Percentiles rank a stretch among this genome's conserved stretches.
Conservation (phyloP, 2,888 invertebrate genomes). For the Acholoe squamosa region DNA sequence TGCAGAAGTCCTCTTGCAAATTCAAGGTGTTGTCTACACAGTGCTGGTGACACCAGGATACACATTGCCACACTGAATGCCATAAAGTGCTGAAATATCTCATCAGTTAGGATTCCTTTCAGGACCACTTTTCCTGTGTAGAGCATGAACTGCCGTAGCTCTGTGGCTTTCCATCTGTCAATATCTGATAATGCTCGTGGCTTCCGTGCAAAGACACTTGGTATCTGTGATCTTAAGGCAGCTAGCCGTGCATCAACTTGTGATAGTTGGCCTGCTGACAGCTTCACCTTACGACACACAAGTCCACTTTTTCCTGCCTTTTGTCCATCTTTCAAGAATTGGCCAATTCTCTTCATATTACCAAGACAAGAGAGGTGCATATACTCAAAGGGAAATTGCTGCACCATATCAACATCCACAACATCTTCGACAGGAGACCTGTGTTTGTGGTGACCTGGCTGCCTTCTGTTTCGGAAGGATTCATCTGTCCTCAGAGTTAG, state of each 20-base stretch:
- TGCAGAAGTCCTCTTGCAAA: conserved; percentile 66
- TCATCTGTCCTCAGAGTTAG: neutral
- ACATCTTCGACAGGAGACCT: neutral
- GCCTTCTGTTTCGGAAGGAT: neutral
- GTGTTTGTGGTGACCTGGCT: neutral
- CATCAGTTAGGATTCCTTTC: conserved; percentile 64
- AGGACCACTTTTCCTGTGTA: conserved; percentile 74
- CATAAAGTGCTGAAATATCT: conserved; percentile 71
- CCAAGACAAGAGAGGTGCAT: conserved; percentile 79
- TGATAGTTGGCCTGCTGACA: conserved; percentile 37
- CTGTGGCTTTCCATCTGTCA: conserved; percentile 76
- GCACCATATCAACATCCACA: neutral
- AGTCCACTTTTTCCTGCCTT: conserved; percentile 61
- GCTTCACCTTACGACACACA: conserved; percentile 11
- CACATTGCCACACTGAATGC: conserved; percentile 71
- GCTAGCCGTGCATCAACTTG: too few relatives aligned
- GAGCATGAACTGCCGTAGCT: conserved; percentile 74
- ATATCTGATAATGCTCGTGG: conserved; percentile 70
- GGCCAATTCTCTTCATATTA: conserved; percentile 71
- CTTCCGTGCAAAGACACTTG: conserved; percentile 70
- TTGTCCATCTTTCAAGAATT: conserved; percentile 71
- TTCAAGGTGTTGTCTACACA: conserved; percentile 4
- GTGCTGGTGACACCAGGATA: conserved; percentile 67
- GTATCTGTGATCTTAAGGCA: too few relatives aligned
- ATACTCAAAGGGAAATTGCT: conserved; percentile 72